phyloP scores from a whole-genome alignment of 1,140 invertebrate species.

The Euwallacea fornicatus region DNA sequence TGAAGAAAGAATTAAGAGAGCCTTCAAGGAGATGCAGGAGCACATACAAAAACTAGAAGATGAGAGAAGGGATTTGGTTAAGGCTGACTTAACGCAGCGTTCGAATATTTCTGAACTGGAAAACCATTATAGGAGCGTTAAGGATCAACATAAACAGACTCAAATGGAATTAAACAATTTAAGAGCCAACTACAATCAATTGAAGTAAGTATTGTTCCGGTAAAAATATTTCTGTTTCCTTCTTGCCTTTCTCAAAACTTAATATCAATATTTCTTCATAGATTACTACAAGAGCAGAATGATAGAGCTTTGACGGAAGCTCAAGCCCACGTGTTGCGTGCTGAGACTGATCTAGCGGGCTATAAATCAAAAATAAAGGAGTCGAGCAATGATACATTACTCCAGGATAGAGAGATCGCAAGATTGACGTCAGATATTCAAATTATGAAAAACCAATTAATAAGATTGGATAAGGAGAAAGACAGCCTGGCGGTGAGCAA shows the following conservation, averaged over 20 bases:
- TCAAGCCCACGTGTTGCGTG: slow-evolving; percentile 47
- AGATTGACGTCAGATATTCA: slow-evolving; percentile 45
- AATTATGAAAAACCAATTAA: slow-evolving; percentile 47
- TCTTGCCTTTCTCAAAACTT: background rate
- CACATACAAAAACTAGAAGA: slow-evolving; percentile 48
- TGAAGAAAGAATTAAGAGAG: slow-evolving; percentile 34
- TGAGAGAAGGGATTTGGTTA: slow-evolving; percentile 48
- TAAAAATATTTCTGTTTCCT: background rate
- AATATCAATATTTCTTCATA: slow-evolving; percentile 19
- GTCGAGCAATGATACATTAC: slow-evolving; percentile 14
- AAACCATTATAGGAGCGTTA: slow-evolving; percentile 46
- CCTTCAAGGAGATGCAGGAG: slow-evolving; percentile 46
- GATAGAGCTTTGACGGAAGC: slow-evolving; percentile 49
- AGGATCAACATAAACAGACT: slow-evolving; percentile 43
- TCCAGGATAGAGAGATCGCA: slow-evolving; percentile 41
- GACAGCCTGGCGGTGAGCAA: slow-evolving; percentile 50
- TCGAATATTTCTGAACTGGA: slow-evolving; percentile 48
- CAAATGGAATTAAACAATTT: slow-evolving; percentile 48
- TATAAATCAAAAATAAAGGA: slow-evolving; percentile 44
- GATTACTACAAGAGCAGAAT: slow-evolving; percentile 52
- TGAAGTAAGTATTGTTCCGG: slow-evolving; percentile 46
- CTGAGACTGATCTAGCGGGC: slow-evolving; percentile 45
- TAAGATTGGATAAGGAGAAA: slow-evolving; percentile 51
- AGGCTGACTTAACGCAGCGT: slow-evolving; percentile 44
- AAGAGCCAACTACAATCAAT: slow-evolving; percentile 47